Base-by-base conservation (phyloP, 2,888 invertebrate genomes). In the Anodontia alba region DNA sequence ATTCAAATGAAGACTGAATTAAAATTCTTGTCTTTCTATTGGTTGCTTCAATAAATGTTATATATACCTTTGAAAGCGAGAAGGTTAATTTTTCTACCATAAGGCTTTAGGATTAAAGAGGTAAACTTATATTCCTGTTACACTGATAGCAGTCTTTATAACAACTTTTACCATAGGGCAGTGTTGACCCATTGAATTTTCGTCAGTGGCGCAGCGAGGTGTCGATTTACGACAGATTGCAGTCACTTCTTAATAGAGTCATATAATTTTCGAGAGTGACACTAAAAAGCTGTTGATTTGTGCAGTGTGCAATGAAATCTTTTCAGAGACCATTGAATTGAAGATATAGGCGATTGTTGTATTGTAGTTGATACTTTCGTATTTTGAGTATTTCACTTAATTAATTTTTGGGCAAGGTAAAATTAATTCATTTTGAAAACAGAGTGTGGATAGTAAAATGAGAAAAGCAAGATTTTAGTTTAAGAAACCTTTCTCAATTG, bases 111-210 rank as follows among this genome's bases (percentile, higher is more conserved):
- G 49, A 49, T 49, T 49, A 49, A 49, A 49, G 49, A 49, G 49
- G 49, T 49, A 49, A 20, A 49, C n/a, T 49, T 49, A 49, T 20
- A 42, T 42, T 42, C 8, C 8, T 51, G 57, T 57, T 57, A 17
- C 7, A 1, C 57, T 57, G 57, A 26, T 26, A 57, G 26, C 7
- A 15, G 7, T 42, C 7, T 7, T 7, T 57, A 57, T 26, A 29
- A 29, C 29, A 7, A 29, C 7, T 29, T 29, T 17, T 29, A 57
- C 57, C 57, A 57, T 57, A 57, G 26, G 57, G 5, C 57, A 29
- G 57, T 7, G 20, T 29, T 57, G 57, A 57, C 57, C 57, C 57
- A 57, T 57, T 7, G 57, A 57, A 26, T 57, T 57, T 57, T 57
- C 57, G 26, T 57, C 57, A 26, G 15, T 57, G 17, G 57, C 8